Base-by-base conservation (phyloP, 2,888 invertebrate genomes). In the Microplitis manilae region DNA sequence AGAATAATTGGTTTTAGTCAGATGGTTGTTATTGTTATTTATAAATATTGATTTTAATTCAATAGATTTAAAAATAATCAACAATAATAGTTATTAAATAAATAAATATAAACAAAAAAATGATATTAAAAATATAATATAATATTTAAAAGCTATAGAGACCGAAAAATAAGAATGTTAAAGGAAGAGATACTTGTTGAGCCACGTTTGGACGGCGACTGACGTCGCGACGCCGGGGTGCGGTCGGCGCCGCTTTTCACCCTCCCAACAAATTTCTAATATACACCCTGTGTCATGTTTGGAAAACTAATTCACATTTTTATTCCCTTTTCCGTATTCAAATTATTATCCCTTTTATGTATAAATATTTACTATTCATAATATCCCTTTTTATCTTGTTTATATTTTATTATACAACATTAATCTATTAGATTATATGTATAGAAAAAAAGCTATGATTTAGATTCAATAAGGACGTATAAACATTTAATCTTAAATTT, bases 221-320 rank as follows among this genome's bases (percentile, higher is more conserved):
- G 87, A 85, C 84, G 84, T 86, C 84, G 86, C 84, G 86, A 83
- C 84, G 84, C 79, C 85, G 87, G 87, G 87, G 87, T 87, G 86
- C 87, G 87, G 86, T 83, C 84, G 86, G 85, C 86, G 86, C 84
- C 86, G 82, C 83, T 83, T 82, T 79, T 64, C 73, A 76, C 77
- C 73, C 75, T 73, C 78, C 77, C 30, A 76, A 76, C 72, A 77
- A 78, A 79, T 78, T 77, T 80, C 79, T 39, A 75, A 76, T 74
- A 13, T 50, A 77, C 81, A 81, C 79, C 79, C 81, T 17, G 79
- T 81, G 81, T 69, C 79, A 77, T 68, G 30, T 70, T 73, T 68
- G 62, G n/a, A 72, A 40, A 61, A 50, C 20, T 41, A 68, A 62
- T 73, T 4, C 30, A 30, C 62, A 30, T 59, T 38, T 64, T 68